Base-by-base conservation (phyloP, 1,140 invertebrate genomes). In the Adoxophyes honmai region DNA sequence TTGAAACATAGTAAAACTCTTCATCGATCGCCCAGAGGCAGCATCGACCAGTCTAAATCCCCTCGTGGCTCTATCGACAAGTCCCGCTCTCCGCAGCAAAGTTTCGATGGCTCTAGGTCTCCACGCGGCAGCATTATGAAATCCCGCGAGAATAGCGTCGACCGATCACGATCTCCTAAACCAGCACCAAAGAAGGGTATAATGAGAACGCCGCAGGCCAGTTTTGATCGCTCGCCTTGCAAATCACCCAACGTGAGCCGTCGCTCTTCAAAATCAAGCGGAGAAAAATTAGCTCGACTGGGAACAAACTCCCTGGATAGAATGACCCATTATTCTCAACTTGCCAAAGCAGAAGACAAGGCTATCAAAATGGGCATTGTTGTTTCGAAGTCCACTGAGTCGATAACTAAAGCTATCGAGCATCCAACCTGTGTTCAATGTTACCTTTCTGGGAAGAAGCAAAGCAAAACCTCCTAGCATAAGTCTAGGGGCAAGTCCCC, bases 341-440 rank as follows among this genome's bases (percentile, higher is more conserved):
- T 90, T 39, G 86, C 89, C 7, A 86, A 87, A 59, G 88, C 74
- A 10, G 89, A 90, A 66, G 88, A 90, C 48, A 89, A 89, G 61
- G 89, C 89, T 13, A 88, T 89, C 51, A 88, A 86, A 72, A 88
- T 90, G 83, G 89, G 89, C 0, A 90, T 90, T 21, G 86, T 90
- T 0, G 88, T 90, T 4, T 90, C 89, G 0, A 89, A 90, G 58
- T 90, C 89, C 55, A 90, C 82, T 9, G 89, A 87, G 65, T 88
- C 81, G 35, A 91, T 86, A 60, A 82, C 82, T 59, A 90, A 89
- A 88, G 87, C 90, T 75, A 89, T 92, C 16, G 92, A 93, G 62
- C 90, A 92, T 54, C 91, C 92, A 16, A 93, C 92, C 14, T 93
- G 92, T 82, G 91, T 93, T 56, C 91, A 93, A 68, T 94, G 92